Base-by-base conservation (phyloP, 2,797 vertebrate species). In the Phataginus tricuspis region DNA sequence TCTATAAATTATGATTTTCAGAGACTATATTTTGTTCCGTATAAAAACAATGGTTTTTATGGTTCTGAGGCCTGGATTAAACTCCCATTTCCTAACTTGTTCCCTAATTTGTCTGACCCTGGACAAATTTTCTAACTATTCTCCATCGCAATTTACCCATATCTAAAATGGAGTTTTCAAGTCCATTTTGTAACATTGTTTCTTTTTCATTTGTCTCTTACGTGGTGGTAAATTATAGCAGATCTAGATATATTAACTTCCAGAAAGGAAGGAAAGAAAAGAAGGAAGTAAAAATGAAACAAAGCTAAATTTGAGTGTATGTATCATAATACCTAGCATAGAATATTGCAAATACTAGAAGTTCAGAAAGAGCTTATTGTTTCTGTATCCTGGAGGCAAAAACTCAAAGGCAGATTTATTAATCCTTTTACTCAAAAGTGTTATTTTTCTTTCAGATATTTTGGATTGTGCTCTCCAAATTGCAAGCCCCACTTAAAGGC, bases 141-240 rank as follows among this genome's bases (percentile, higher is more conserved):
- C 25, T 91, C 72, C 27, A 42, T 63, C 29, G 82, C 66, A 27
- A 18, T n/a, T 53, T 64, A 59, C 11, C 2, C 16, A 42, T 34
- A n/a, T 79, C 51, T 69, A 79, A 93, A 80, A 66, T 27, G 5
- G 37, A 19, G 53, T 86, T 96, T 79, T 27, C 86, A 94, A 75
- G 78, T 3, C 34, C 12, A 5, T 74, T 80, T 86, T 61, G 42
- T 57, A 61, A 0, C 9, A 13, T 21, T 4, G 16, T 95, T 90
- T 89, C 68, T 85, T 7, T 74, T 2, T 53, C 39, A 1, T 66
- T 80, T 84, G 10, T 87, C 7, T 82, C 11, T 92, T 88, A 34
- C 2, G 16, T 31, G 66, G 4, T 27, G 25, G 3, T 53, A 69
- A 27, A 7, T 49, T n/a, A 9, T 31, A 57, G 34, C 16, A 55